phyloP scores from a whole-genome alignment of 2,113 vertebrate genomes.

The Aldabrachelys gigantea region DNA sequence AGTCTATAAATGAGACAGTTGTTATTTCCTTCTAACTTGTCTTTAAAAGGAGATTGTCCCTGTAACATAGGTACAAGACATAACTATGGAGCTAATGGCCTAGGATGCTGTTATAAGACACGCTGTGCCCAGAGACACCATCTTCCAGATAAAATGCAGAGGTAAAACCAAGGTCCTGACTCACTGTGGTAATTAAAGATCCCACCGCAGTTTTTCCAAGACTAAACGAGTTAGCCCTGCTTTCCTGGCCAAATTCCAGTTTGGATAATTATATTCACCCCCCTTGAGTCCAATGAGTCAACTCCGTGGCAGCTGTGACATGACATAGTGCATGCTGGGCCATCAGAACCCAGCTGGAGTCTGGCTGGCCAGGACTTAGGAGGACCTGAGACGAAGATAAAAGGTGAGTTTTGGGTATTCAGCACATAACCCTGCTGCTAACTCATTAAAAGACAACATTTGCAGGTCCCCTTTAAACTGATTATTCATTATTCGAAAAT shows the following conservation, averaged over 20 bases:
- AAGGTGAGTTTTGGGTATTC: constrained; percentile 31
- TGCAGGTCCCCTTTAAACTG: constrained; percentile 40
- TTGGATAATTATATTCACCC: neutral
- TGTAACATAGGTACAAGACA: accelerated
- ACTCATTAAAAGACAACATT: constrained; percentile 38
- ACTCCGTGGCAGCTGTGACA: constrained; percentile 1
- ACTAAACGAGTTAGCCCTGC: neutral
- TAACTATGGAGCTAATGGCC: accelerated
- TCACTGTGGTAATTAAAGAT: constrained; percentile 11
- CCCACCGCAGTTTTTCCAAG: neutral
- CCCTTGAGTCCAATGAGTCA: neutral
- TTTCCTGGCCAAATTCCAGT: constrained; percentile 20
- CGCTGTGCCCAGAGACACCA: neutral
- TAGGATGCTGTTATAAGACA: accelerated
- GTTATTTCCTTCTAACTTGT: accelerated
- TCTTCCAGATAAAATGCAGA: neutral
- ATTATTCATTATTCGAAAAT: constrained; percentile 65
- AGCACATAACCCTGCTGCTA: constrained; percentile 19
- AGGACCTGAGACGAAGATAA: constrained; percentile 13
- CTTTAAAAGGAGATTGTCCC: neutral
- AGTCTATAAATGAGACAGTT: accelerated
- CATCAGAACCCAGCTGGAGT: constrained; percentile 7
- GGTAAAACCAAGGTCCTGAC: constrained; percentile 12
- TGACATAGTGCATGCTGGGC: neutral
- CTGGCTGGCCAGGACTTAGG: neutral